Evolutionary conservation across 1,140 invertebrate genomes (phyloP).

Genomic region (Melipona quadrifasciata): DNA sequence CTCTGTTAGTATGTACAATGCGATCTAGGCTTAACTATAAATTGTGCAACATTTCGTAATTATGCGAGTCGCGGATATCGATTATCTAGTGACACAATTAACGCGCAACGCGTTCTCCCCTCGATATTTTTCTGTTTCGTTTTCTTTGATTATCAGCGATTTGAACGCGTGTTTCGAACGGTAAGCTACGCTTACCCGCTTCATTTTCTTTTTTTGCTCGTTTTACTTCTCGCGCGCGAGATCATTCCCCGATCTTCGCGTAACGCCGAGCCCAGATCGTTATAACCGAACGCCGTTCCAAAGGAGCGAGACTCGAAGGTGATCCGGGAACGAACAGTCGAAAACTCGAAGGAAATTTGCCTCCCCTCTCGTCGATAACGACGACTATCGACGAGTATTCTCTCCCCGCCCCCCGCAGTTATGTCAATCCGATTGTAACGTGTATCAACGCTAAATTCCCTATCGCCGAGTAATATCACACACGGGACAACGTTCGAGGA

Average conservation of each 20-base stretch:
- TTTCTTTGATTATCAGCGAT: conserved; percentile 25
- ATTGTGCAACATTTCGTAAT: conserved; percentile 61
- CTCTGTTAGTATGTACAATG: conserved; percentile 65
- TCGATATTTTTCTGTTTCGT: conserved; percentile 61
- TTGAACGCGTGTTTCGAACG: conserved; percentile 5
- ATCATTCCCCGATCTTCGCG: neutral
- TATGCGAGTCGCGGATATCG: conserved; percentile 57
- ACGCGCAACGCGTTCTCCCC: conserved; percentile 27
- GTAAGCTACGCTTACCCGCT: neutral
- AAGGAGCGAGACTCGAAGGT: conserved; percentile 23
- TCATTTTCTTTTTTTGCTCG: neutral
- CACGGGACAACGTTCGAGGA: conserved; percentile 21
- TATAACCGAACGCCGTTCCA: conserved; percentile 4
- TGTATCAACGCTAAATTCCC: neutral
- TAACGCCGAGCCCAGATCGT: conserved; percentile 9
- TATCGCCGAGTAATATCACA: conserved; percentile 3
- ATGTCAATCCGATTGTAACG: conserved; percentile 4
- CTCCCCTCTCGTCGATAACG: neutral
- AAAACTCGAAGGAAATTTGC: conserved; percentile 5
- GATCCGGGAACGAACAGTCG: conserved; percentile 12
- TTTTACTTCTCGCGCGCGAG: neutral
- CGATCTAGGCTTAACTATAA: conserved; percentile 59
- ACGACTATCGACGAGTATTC: neutral
- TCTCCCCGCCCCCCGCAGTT: neutral
- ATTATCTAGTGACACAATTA: conserved; percentile 55